phyloP scores from a whole-genome alignment of 2,797 vertebrate genomes.

The Okamejei kenojei region DNA sequence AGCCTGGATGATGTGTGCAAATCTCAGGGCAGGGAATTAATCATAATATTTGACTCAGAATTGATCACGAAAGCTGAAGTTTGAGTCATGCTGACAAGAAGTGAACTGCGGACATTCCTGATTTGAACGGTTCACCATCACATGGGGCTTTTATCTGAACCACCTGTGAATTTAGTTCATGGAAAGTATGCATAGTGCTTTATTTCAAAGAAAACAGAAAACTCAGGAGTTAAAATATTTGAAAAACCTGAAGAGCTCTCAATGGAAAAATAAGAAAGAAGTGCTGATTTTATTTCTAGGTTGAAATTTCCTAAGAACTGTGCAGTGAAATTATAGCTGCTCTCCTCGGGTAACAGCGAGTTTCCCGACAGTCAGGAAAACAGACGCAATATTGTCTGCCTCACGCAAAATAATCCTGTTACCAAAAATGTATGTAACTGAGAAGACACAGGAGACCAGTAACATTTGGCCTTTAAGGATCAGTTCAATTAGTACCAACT shows the following conservation, averaged over 20 bases:
- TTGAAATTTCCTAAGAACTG: not conserved
- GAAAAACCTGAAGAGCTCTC: not conserved
- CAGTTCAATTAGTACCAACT: not conserved
- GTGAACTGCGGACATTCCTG: not conserved
- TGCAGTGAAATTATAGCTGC: constrained; percentile 17
- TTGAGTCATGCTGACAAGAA: not conserved
- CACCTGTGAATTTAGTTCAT: not conserved
- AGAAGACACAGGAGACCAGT: constrained; percentile 20
- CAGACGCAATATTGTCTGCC: constrained; percentile 31
- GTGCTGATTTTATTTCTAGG: not conserved
- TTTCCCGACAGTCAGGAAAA: constrained; percentile 1
- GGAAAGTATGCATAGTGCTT: not conserved
- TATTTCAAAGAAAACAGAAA: not conserved
- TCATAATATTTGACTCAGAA: not conserved
- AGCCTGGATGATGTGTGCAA: not conserved
- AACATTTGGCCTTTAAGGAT: not conserved
- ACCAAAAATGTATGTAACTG: constrained; percentile 28
- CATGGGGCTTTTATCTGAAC: not conserved
- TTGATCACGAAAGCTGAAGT: not conserved
- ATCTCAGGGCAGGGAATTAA: not conserved
- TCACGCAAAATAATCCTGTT: constrained; percentile 11
- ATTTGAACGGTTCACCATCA: not conserved
- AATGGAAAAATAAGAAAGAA: not conserved
- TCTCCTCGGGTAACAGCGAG: constrained; percentile 5
- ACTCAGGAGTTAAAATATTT: not conserved